phyloP scores from a whole-genome alignment of 2,113 vertebrate genomes.

The Morone chrysops region DNA sequence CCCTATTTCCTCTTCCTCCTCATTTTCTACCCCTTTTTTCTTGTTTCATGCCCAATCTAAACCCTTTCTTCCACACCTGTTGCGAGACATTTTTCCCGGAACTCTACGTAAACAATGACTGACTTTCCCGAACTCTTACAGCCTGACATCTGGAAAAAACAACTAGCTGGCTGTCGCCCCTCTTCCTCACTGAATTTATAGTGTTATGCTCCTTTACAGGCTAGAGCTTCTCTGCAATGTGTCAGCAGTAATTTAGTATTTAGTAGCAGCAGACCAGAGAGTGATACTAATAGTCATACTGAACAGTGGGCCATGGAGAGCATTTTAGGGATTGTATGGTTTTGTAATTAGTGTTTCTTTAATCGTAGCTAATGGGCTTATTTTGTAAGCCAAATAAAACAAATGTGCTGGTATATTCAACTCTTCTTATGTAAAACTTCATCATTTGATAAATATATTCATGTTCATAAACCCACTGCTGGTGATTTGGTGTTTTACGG shows the following conservation, averaged over 20 bases:
- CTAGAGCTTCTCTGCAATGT: constrained; percentile 1
- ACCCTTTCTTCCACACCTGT: constrained; percentile 78
- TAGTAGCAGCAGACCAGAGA: background rate
- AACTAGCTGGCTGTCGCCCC: constrained; percentile 34
- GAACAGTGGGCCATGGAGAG: too few relatives aligned
- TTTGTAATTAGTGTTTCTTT: background rate
- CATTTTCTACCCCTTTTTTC: constrained; percentile 55
- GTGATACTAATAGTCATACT: too few relatives aligned
- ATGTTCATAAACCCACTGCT: background rate
- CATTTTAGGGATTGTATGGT: background rate
- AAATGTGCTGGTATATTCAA: background rate
- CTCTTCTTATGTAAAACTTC: too few relatives aligned
- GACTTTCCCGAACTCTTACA: constrained; percentile 65
- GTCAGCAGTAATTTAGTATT: background rate
- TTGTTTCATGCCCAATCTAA: constrained; percentile 19
- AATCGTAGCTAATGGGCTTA: background rate
- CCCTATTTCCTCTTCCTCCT: constrained; percentile 32
- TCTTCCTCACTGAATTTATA: constrained; percentile 70
- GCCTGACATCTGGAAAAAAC: constrained; percentile 81
- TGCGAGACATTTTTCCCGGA: constrained; percentile 69
- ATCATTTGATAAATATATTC: background rate
- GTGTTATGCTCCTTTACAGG: constrained; percentile 48
- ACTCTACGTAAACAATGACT: constrained; percentile 67
- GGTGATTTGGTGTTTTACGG: background rate
- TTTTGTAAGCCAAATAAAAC: background rate